A percentile compares a stretch with the other conserved stretches of the same genome.
Evolutionary conservation across 2,888 invertebrate species (phyloP).

Genomic region (Tenodera sinensis): DNA sequence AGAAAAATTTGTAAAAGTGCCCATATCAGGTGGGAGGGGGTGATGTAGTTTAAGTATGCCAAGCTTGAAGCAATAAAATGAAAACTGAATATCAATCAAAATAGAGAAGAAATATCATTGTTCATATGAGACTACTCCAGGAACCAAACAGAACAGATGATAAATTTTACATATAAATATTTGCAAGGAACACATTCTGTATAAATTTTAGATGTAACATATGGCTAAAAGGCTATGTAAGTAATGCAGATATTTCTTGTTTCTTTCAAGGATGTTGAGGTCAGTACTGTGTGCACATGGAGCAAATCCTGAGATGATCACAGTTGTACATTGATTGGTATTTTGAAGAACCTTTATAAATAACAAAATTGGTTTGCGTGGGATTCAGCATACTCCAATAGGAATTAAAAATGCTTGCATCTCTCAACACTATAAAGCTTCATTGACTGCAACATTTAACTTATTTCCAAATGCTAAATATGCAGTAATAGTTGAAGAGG

Average conservation of each 20-base stretch:
- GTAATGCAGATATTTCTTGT: not conserved
- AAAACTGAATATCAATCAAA: too few species aligned
- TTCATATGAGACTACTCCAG: too few species aligned
- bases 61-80: too few species aligned
- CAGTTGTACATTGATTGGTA: conserved; percentile 58
- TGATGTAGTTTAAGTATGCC: too few species aligned
- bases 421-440: conserved; percentile 57
- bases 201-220: too few species aligned
- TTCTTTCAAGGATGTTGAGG: conserved; percentile 46
- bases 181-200: too few species aligned
- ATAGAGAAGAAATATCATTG: too few species aligned
- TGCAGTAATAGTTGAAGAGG: conserved; percentile 56
- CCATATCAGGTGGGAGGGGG: too few species aligned
- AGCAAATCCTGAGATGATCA: conserved; percentile 51
- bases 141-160: too few species aligned
- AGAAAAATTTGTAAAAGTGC: too few species aligned
- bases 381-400: conserved; percentile 52
- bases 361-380: conserved; percentile 52
- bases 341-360: conserved; percentile 55
- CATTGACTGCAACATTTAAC: conserved; percentile 55
- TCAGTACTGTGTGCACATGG: conserved; percentile 52
- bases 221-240: too few species aligned
- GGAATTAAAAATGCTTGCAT: conserved; percentile 53
- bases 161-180: too few species aligned
- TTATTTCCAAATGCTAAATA: conserved; percentile 52